Evolutionary conservation across 2,888 invertebrate genomes (phyloP), one percentile per base, ranked within the genome.

Genomic region (Lissocephala sabroskyi): DNA sequence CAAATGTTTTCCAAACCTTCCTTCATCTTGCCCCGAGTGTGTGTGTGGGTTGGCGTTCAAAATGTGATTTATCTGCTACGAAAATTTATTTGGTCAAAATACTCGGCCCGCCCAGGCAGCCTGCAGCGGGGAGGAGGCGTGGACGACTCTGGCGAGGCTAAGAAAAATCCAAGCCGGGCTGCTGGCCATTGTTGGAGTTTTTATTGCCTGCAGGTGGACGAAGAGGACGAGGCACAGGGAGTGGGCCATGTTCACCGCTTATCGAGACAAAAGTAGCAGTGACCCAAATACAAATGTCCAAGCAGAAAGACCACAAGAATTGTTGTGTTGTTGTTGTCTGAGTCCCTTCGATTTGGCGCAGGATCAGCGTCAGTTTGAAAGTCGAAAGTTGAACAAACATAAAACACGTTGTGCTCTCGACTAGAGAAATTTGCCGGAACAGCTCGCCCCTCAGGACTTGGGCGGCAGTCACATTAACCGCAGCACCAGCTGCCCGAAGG

Each of bases 41-140:
- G 23, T 47, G 35, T 36, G 14, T 50, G 54, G 47, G 54, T 52
- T n/a, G 16, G 36, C 28, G 29, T 28, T 19, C 47, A 43, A 59
- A 59, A 60, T 59, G 61, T 59, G 59, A 59, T 59, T 59, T 59
- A 59, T 59, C 61, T 59, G 61, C 41, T 56, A 39, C 40, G 51
- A 47, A 52, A 59, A 59, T 59, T 55, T 55, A 59, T 60, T 59
- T 55, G 56, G 44, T 40, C 51, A 56, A 43, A 41, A 45, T 40
- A 51, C 46, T 32, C 13, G 5, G 4, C 1, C 11, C 13, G 30
- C 30, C 30, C 16, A 50, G 35, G 43, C 36, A 23, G 53, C 58
- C 28, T 30, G 30, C 13, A 5, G 30, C 13, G 7, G 10, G n/a
- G n/a, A n/a, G n/a, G n/a, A n/a, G n/a, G n/a, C n/a, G n/a, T 23